Conservation (phyloP, 1,140 invertebrate species). For the Papilio dardanus region DNA sequence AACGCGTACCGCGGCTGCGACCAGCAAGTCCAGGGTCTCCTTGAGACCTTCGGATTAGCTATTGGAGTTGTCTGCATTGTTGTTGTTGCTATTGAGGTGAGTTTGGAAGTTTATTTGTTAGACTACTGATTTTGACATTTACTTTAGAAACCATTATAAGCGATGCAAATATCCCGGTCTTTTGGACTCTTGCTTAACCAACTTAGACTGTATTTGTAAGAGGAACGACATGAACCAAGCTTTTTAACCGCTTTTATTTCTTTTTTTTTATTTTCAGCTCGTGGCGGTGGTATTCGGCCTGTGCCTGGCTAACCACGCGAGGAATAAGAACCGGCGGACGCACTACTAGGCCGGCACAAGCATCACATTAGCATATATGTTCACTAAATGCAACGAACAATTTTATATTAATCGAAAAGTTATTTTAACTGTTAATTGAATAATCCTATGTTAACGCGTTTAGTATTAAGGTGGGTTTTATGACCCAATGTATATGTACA, state of each 20-base stretch:
- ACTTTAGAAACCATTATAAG: too few species aligned
- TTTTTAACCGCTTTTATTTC: not conserved
- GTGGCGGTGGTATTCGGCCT: slow-evolving; percentile 69
- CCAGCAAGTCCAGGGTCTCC: slow-evolving; percentile 49
- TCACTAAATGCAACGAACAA: slow-evolving; percentile 3
- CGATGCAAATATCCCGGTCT: too few species aligned
- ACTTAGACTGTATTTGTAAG: too few species aligned
- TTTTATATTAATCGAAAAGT: not conserved
- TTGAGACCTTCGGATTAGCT: slow-evolving; percentile 61
- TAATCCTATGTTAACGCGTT: not conserved
- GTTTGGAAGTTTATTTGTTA: slow-evolving; percentile 13
- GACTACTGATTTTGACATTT: too few species aligned
- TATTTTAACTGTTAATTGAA: not conserved
- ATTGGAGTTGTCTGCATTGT: slow-evolving; percentile 62
- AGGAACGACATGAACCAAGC: not conserved
- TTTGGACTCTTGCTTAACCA: too few species aligned
- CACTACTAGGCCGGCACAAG: slow-evolving; percentile 54
- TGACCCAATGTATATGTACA: slow-evolving; percentile 14
- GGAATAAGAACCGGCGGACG: slow-evolving; percentile 64
- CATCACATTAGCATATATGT: not conserved
- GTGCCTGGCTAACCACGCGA: slow-evolving; percentile 70
- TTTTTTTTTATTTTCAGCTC: slow-evolving; percentile 52
- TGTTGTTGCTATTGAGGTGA: slow-evolving; percentile 65
- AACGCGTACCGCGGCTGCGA: slow-evolving; percentile 63
- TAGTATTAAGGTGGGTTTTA: slow-evolving; percentile 3